Evolutionary conservation across 2,113 vertebrate species (phyloP).

Genomic region (Cheirogaleus medius): DNA sequence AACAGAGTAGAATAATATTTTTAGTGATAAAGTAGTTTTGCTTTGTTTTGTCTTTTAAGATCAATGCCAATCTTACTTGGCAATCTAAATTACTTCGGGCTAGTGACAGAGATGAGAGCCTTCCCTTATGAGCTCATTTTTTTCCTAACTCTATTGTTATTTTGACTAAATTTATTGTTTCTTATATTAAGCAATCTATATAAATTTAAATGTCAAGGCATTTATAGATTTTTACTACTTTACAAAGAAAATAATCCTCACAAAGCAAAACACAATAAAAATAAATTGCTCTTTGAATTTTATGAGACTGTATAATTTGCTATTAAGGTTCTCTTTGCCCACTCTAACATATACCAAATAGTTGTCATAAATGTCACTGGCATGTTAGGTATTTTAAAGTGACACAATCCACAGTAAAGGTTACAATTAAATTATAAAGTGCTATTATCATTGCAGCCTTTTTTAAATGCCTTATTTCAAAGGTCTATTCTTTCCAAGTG

Average conservation of each 20-base stretch:
- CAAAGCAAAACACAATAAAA: slow-evolving; percentile 31
- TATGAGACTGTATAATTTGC: neutral
- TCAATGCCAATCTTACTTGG: neutral
- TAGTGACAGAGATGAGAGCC: neutral
- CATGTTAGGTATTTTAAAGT: neutral
- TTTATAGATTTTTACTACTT: neutral
- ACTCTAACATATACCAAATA: neutral
- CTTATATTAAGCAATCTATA: neutral
- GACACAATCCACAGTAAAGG: slow-evolving; percentile 5
- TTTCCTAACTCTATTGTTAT: neutral
- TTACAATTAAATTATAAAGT: neutral
- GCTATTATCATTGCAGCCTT: neutral
- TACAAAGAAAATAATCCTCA: neutral
- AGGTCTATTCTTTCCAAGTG: neutral
- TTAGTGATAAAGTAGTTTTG: neutral
- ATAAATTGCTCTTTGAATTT: neutral
- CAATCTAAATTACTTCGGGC: slow-evolving; percentile 18
- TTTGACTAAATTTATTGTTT: slow-evolving; percentile 27
- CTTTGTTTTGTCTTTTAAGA: neutral
- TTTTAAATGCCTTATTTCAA: neutral
- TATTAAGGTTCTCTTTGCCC: neutral
- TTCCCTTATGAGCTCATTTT: neutral
- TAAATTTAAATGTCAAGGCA: slow-evolving; percentile 14
- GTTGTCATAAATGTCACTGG: neutral
- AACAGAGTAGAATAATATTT: neutral